Evolutionary conservation across 1,140 invertebrate species (phyloP).

Genomic region (Platyscapa corneri): DNA sequence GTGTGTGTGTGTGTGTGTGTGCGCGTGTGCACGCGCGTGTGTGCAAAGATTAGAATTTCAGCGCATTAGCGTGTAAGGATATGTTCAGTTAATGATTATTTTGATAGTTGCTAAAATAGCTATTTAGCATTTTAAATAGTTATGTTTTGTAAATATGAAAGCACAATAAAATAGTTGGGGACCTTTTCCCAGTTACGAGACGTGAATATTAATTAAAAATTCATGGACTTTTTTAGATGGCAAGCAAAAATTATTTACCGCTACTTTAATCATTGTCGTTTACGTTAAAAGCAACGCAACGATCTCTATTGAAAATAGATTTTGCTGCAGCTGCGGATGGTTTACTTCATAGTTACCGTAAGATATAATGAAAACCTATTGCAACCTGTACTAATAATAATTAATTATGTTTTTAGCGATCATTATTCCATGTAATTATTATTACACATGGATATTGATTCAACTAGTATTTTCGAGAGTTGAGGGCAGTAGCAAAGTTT

Average conservation of each 20-base stretch:
- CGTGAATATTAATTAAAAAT: background rate
- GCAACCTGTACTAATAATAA: background rate
- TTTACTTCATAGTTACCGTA: background rate
- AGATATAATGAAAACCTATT: background rate
- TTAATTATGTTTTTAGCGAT: background rate
- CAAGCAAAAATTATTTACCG: background rate
- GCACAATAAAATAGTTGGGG: background rate
- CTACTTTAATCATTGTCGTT: constrained; percentile 3
- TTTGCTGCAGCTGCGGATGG: background rate
- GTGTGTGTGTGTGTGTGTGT: too few relatives aligned
- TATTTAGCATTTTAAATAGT: constrained; percentile 5
- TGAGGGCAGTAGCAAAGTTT: background rate
- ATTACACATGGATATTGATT: background rate
- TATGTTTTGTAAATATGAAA: constrained; percentile 36
- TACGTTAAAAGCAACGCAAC: background rate
- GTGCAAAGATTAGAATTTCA: background rate
- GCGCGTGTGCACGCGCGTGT: too few relatives aligned
- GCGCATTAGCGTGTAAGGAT: background rate
- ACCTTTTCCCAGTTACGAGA: background rate
- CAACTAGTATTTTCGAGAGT: background rate
- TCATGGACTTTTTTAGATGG: background rate
- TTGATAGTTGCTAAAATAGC: background rate
- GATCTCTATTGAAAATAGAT: background rate
- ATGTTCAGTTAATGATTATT: background rate
- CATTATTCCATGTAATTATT: background rate